phyloP scores from a whole-genome alignment of 2,113 vertebrate species.

The Chauna torquata region DNA sequence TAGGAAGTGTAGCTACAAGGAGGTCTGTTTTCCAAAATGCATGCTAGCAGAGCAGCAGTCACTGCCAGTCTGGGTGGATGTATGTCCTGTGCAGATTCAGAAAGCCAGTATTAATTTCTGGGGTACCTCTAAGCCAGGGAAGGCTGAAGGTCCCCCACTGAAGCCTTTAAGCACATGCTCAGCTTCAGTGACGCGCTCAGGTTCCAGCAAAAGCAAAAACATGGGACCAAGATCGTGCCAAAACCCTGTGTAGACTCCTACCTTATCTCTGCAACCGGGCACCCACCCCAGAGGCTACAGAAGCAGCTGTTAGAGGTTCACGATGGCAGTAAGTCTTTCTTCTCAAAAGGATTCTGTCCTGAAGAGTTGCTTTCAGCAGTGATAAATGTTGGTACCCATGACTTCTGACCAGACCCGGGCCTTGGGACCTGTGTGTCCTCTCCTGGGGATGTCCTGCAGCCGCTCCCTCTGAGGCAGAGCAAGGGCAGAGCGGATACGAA shows the following conservation, averaged over 20 bases:
- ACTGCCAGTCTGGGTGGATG: neutral
- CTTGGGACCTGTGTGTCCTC: neutral
- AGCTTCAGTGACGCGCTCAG: neutral
- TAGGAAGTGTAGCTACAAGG: neutral
- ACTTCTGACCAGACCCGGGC: neutral
- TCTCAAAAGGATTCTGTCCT: neutral
- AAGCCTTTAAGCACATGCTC: neutral
- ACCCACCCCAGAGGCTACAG: neutral
- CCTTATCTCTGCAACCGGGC: neutral
- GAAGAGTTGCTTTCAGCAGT: neutral
- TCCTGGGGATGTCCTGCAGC: neutral
- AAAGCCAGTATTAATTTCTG: neutral
- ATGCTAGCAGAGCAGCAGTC: neutral
- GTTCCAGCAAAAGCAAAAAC: neutral
- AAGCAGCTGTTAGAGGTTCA: neutral
- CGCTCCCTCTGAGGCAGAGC: neutral
- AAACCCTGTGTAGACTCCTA: fast-evolving
- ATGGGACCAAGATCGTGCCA: neutral
- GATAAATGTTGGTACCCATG: neutral
- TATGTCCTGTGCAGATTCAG: neutral
- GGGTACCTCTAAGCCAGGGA: neutral
- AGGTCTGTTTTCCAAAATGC: neutral
- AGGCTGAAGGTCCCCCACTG: neutral
- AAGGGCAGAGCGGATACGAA: neutral
- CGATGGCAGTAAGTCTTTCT: neutral